These are phyloP conservation scores for Lophura swinhoii DNA, from an alignment of 2,797 vertebrate species.

Conservation along the genomic window DNA sequence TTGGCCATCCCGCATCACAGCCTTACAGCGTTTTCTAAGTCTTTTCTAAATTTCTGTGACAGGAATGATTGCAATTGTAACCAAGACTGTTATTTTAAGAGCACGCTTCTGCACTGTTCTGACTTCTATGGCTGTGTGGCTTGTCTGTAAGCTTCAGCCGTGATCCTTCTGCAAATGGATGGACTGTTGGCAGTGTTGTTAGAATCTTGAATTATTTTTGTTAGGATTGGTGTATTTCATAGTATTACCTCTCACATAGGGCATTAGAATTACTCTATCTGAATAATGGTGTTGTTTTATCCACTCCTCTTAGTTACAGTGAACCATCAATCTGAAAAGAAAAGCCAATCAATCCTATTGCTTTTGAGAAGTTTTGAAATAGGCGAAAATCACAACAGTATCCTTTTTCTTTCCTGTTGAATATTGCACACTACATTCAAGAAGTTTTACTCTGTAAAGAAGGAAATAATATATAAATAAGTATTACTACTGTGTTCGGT, in stretches of 20 bases:
- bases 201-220: background rate
- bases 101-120: background rate
- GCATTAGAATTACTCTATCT: background rate
- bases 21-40: background rate
- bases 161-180: background rate
- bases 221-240: background rate
- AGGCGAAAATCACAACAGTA: background rate
- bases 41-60: background rate
- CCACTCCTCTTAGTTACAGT: background rate
- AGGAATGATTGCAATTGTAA: background rate
- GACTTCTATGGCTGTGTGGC: background rate
- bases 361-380: background rate
- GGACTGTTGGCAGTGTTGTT: rapidly evolving
- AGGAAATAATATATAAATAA: background rate
- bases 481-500: background rate
- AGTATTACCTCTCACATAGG: background rate
- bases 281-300: background rate
- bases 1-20: background rate
- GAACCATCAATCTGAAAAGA: background rate
- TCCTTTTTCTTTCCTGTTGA: background rate
- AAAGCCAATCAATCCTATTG: background rate
- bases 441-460: background rate
- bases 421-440: background rate
- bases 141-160: background rate
- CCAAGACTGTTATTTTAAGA: background rate